Conservation (phyloP, 1,140 invertebrate species). For the Cotesia glomerata region DNA sequence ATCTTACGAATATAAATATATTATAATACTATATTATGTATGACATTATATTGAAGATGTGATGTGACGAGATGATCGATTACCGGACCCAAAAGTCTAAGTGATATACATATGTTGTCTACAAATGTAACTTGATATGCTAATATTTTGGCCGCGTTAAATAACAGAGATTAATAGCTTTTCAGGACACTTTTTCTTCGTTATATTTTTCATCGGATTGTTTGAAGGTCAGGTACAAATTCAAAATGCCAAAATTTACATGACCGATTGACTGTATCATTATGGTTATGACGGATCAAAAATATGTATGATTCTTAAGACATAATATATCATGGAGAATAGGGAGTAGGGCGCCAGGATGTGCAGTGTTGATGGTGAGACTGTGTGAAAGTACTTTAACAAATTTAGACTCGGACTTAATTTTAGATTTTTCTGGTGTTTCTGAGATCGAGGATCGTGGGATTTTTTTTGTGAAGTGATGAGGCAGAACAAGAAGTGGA, state of each 20-base stretch:
- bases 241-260: neutral
- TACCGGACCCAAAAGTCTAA: constrained; percentile 22
- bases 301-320: neutral
- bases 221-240: neutral
- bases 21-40: too few species aligned
- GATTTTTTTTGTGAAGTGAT: neutral
- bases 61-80: constrained; percentile 37
- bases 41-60: neutral
- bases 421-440: constrained; percentile 46
- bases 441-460: constrained; percentile 4
- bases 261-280: neutral
- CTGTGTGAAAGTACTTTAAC: constrained; percentile 21
- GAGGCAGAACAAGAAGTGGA: too few species aligned
- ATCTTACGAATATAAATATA: too few species aligned
- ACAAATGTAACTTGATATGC: constrained; percentile 50
- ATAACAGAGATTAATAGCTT: constrained; percentile 50
- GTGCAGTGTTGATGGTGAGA: neutral
- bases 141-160: constrained; percentile 50
- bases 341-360: too few species aligned
- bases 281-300: neutral
- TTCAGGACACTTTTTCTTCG: constrained; percentile 8
- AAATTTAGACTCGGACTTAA: constrained; percentile 42
- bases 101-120: neutral
- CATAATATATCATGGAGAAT: too few species aligned
- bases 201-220: neutral